Base-by-base conservation (phyloP, 2,888 invertebrate species). In the Lycia hirtaria region DNA sequence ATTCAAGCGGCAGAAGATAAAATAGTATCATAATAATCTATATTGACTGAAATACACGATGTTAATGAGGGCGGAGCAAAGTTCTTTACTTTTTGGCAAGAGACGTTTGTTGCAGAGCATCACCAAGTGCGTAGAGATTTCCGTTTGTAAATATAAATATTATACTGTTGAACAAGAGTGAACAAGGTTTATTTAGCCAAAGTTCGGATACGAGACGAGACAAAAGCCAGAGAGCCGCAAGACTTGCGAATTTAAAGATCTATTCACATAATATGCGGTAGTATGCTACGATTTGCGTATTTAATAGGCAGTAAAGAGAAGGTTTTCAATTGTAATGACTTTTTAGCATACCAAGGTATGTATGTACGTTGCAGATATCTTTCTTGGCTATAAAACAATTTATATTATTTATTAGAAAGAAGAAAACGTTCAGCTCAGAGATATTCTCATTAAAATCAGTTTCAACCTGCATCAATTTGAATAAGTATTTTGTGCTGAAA, bases 211-310 rank as follows among this genome's bases (percentile, higher is more conserved):
- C 19, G 10, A 37, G n/a, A 4, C 22, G 24, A 57, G 41, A 47
- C 40, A 59, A 66, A 62, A 59, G 38, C 38, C 59, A 69, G 56
- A 61, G 65, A 63, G 50, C 40, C 40, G 56, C 53, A 33, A 57
- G 62, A 64, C 65, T 69, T 61, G 63, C 65, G 67, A 72, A 78
- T 17, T 20, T 38, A 40, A 40, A 40, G 37, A n/a, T 10, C n/a
- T n/a, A n/a, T 19, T 37, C n/a, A n/a, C 4, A 37, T 9, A 14
- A 14, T 32, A n/a, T 7, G 14, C 14, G 14, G 6, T 32, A 32
- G n/a, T 32, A 14, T 14, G 5, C 5, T 14, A 5, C 6, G 19
- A 20, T n/a, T n/a, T n/a, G n/a, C n/a, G n/a, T n/a, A n/a, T n/a
- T n/a, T n/a, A n/a, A n/a, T n/a, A n/a, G n/a, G n/a, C n/a, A n/a